Base-by-base conservation (phyloP, 1,140 invertebrate genomes). In the Cecropterus lyciades region DNA sequence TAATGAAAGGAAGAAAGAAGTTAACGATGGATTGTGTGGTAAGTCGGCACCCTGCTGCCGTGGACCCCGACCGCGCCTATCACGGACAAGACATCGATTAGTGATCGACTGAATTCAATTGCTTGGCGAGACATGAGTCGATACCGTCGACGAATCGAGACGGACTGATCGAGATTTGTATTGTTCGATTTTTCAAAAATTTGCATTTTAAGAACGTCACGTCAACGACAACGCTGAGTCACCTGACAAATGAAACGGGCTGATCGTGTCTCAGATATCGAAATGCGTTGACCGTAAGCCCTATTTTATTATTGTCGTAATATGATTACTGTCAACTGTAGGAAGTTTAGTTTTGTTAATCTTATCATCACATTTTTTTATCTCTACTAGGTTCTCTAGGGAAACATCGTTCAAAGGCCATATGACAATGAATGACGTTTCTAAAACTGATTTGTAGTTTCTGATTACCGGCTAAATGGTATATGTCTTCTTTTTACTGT, bases 21-120 rank as follows among this genome's bases (percentile, higher is more conserved):
- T 87, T 92, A 92, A 92, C 89, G 89, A 92, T 92, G 89, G 89
- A 92, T 92, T 92, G 89, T 92, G 89, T 90, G 89, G 89, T 92
- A 89, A 90, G 87, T 86, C 89, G 89, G 89, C 89, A 92, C 87
- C 89, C 89, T 90, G 89, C 87, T 89, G 89, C 87, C 86, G 87
- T 68, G 87, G 85, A 75, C 89, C 86, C 86, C 87, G 79, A 90
- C 87, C 73, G 87, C 70, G 89, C 83, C 83, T 88, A 89, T 90
- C 89, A 85, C 87, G 87, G 86, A 85, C 89, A 89, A 90, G 84
- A 92, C 89, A 90, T 92, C 89, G 89, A 92, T 92, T 92, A 92
- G 89, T 88, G 89, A 90, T 92, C 87, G 87, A 90, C 86, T 84
- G 89, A 90, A 92, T 92, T 92, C 89, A 92, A 92, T 92, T 92